Evolutionary conservation across 37 sponge, comb jelly and placozoan genomes (phyloP).

Genomic region (Axinella damicornis): DNA sequence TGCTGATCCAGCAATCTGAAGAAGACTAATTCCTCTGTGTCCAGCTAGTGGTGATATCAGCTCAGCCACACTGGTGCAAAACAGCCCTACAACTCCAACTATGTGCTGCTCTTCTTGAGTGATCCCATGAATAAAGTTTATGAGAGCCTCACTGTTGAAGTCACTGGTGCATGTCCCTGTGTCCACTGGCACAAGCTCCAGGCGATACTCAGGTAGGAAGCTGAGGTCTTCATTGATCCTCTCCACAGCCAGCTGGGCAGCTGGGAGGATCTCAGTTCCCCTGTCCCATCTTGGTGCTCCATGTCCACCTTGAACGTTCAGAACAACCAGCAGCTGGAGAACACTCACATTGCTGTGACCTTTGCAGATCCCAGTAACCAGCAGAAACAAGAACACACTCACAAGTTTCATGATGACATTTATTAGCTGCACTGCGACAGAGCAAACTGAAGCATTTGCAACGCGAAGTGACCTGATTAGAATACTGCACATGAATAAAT

Average conservation of each 20-base stretch:
- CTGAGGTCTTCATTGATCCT: constrained; percentile 1
- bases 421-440: too few species aligned
- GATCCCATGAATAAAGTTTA: not conserved
- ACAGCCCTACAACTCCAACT: constrained; percentile 24
- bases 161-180: not conserved
- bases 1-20: constrained; percentile 29
- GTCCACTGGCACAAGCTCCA: not conserved
- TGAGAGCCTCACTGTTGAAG: not conserved
- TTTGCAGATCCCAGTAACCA: too few species aligned
- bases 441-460: too few species aligned
- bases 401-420: too few species aligned
- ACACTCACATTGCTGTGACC: too few species aligned
- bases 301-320: too few species aligned
- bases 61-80: constrained; percentile 1
- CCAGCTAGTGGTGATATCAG: constrained; percentile 22
- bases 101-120: not conserved
- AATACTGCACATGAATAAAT: too few species aligned
- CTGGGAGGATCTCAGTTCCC: constrained; percentile 14
- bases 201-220: not conserved
- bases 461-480: too few species aligned
- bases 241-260: constrained; percentile 20
- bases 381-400: too few species aligned
- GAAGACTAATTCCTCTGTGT: not conserved
- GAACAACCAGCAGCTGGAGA: too few species aligned
- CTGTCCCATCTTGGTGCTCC: constrained; percentile 7